These are phyloP conservation scores for Malaclemys terrapin DNA, from an alignment of 2,113 vertebrate genomes.

Conservation along the genomic window DNA sequence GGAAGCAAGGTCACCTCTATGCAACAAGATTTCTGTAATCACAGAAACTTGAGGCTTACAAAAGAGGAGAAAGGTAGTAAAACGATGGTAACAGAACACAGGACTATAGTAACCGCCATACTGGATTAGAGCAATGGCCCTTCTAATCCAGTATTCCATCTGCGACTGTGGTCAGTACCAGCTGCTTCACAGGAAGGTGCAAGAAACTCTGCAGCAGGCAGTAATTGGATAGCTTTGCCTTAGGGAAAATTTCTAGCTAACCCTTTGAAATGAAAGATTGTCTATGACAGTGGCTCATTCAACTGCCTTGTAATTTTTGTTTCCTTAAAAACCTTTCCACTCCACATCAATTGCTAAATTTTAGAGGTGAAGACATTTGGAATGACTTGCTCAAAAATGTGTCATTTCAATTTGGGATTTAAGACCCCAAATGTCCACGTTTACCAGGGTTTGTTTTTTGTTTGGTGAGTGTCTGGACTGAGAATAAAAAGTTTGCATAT, in stretches of 20 bases:
- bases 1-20: neutral
- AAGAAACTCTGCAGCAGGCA: neutral
- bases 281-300: neutral
- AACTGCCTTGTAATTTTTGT: neutral
- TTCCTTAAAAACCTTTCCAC: neutral
- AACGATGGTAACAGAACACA: neutral
- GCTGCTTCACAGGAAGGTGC: neutral
- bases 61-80: neutral
- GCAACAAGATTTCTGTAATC: neutral
- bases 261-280: neutral
- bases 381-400: neutral
- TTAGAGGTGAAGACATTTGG: neutral
- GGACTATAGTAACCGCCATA: neutral
- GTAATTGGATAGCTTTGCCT: neutral
- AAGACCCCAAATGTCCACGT: neutral
- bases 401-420: neutral
- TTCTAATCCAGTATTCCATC: neutral
- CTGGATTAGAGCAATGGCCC: neutral
- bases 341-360: neutral
- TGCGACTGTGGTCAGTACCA: neutral
- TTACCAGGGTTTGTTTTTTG: neutral
- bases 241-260: neutral
- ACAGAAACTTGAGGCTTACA: neutral
- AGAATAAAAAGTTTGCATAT: neutral
- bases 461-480: neutral